Percentiles rank a stretch among this genome's conserved stretches.
Evolutionary conservation across 2,888 invertebrate species (phyloP).

Genomic region (Eretmocerus hayati): DNA sequence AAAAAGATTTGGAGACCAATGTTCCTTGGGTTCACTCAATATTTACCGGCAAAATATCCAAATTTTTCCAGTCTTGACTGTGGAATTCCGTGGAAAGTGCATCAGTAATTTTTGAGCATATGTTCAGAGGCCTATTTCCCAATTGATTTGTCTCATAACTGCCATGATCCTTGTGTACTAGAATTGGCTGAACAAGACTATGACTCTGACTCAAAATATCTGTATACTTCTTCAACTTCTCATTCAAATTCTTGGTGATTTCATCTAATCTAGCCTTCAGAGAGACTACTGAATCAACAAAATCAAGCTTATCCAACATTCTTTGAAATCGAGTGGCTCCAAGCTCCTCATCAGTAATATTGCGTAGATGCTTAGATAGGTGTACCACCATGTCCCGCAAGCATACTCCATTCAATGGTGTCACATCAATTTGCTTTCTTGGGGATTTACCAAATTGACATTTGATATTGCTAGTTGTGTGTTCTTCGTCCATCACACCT

Average conservation of each 20-base stretch:
- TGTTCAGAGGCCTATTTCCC: conserved; percentile 25
- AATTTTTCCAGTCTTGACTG: conserved; percentile 38
- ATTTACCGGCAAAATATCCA: conserved; percentile 37
- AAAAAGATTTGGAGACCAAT: neutral
- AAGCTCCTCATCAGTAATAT: conserved; percentile 37
- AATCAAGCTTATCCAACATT: conserved; percentile 37
- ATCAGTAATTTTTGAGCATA: conserved; percentile 36
- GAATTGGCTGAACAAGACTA: conserved; percentile 33
- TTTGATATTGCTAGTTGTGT: conserved; percentile 19
- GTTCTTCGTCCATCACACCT: conserved; percentile 19
- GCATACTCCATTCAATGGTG: conserved; percentile 39
- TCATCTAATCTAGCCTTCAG: conserved; percentile 29
- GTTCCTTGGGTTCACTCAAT: too few relatives aligned
- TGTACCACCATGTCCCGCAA: conserved; percentile 39
- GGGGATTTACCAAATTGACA: conserved; percentile 38
- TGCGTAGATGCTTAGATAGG: conserved; percentile 32
- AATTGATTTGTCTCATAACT: conserved; percentile 25
- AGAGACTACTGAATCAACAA: conserved; percentile 29
- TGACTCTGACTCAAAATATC: conserved; percentile 33
- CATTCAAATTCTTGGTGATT: conserved; percentile 35
- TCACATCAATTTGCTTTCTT: conserved; percentile 40
- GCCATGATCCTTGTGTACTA: conserved; percentile 27
- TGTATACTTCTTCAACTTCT: conserved; percentile 33
- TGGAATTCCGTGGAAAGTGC: conserved; percentile 33
- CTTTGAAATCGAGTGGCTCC: conserved; percentile 38